Base-by-base conservation (phyloP, 2,888 invertebrate genomes). In the Brachyptera risi region DNA sequence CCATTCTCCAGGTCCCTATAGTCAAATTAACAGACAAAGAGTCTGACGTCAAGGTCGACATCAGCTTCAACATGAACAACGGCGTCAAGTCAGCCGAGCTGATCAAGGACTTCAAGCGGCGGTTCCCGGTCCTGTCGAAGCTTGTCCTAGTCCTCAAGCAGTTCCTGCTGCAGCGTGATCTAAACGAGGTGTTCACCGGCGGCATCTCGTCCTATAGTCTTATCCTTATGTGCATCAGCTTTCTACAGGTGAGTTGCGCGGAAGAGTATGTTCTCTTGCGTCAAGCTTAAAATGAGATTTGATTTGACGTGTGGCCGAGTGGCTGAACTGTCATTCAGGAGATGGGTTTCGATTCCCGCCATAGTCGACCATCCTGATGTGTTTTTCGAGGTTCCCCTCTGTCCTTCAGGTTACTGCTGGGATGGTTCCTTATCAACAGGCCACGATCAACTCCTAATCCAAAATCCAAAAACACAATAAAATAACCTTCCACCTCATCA, bases 161-260 rank as follows among this genome's bases (percentile, higher is more conserved):
- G 82, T 99, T 98, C 80, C 86, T 99, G 67, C 83, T 96, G 68
- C 95, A 98, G 80, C 86, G 98, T 72, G 96, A 97, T 81, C 85
- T 99, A 73, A 99, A 99, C 79, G 98, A 99, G 83, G 98, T 99
- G 72, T 99, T 97, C 80, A 97, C 96, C 66, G 97, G 99, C 67
- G 99, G 99, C 75, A 96, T 99, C 76, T 96, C 96, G 69, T 98
- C 97, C 64, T 99, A 99, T 81, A 95, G 96, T 73, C 85, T 99
- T 69, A 97, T 98, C 75, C 86, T 99, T 68, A 94, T 99, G 91
- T 93, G 95, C 75, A 94, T 98, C 78, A 96, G 95, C 81, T 99
- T 98, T 79, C 83, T 99, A 67, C 87, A 88, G 81, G 85, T 86
- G 71, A 67, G 71, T 44, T n/a, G n/a, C 11, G n/a, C n/a, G n/a